Base-by-base conservation (phyloP, 1,140 invertebrate genomes). In the Drosophila persimilis region DNA sequence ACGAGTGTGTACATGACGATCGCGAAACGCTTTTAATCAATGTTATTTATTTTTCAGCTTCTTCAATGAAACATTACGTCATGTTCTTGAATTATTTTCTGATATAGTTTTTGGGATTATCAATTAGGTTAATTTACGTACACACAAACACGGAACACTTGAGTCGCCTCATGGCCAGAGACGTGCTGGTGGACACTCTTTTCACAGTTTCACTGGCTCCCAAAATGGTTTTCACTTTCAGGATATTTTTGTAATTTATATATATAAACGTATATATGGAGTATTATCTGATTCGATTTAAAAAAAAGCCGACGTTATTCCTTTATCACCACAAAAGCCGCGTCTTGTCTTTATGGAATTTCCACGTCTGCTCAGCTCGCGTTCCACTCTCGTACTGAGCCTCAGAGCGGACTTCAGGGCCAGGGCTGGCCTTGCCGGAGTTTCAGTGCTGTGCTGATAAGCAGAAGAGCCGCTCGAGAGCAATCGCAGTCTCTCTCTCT, bases 131-230 rank as follows among this genome's bases (percentile, higher is more conserved):
- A 75, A 64, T 74, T 29, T 73, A 89, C 85, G 67, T 90, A 90
- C 89, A 90, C 63, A 90, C 59, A 71, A 90, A 77, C 73, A 88
- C 83, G 54, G 81, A 80, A 66, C 89, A 90, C 70, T 88, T 90
- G 50, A 89, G 66, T 61, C 78, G 84, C 79, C 67, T 73, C 89
- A 90, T 90, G 63, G 64, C 77, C 69, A 58, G 57, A 22, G 26
- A 29, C 58, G 70, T 17, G 17, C 0, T 65, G 55, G 51, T 72
- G 50, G 51, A 41, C 57, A 69, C 66, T 61, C 54, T 31, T 54
- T 54, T n/a, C 50, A 58, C 54, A 39, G 53, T 62, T 71, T 66
- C 54, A 24, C 31, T 48, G 17, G 51, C 3, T 54, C 20, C 53
- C 56, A 44, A 76, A 15, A 29, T 5, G 24, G 8, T 59, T 57